Evolutionary conservation across 2,113 vertebrate genomes (phyloP).

Genomic region (Agapornis roseicollis): DNA sequence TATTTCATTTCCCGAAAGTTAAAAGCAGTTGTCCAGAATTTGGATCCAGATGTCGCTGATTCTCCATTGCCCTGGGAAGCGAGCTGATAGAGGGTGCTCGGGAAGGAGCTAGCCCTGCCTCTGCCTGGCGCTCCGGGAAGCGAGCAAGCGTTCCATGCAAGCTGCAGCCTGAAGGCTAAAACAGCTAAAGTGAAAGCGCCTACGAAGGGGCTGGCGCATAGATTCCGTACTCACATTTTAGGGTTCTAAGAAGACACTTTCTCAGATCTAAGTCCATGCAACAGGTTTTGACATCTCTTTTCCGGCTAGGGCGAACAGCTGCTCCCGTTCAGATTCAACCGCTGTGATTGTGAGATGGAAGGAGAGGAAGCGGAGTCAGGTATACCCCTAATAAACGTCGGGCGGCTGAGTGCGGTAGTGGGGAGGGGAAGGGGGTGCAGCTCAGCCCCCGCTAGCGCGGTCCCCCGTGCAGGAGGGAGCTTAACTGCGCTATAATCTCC

Average conservation of each 20-base stretch:
- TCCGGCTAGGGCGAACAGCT: not conserved
- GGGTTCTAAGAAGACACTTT: not conserved
- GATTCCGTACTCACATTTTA: slow-evolving; percentile 14
- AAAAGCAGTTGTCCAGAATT: not conserved
- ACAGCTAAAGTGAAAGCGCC: slow-evolving; percentile 27
- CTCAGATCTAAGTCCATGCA: slow-evolving; percentile 12
- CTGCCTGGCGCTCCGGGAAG: not conserved
- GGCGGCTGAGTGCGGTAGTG: not conserved
- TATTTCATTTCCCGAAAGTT: not conserved
- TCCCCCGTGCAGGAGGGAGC: not conserved
- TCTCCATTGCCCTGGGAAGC: slow-evolving; percentile 7
- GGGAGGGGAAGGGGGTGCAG: not conserved
- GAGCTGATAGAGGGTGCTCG: not conserved
- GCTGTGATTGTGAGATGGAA: not conserved
- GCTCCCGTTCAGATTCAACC: not conserved
- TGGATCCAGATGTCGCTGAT: slow-evolving; percentile 47
- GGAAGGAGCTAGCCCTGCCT: not conserved
- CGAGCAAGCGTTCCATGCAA: not conserved
- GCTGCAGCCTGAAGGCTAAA: not conserved
- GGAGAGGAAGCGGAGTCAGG: slow-evolving; percentile 5
- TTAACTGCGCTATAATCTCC: not conserved
- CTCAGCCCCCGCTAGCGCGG: not conserved
- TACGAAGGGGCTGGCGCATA: not conserved
- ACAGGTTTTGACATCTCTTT: slow-evolving; percentile 36
- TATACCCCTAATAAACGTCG: not conserved